A percentile compares a stretch with the other conserved stretches of the same genome.
Conservation (phyloP, 2,888 invertebrate species). For the Gryllus longicercus region DNA sequence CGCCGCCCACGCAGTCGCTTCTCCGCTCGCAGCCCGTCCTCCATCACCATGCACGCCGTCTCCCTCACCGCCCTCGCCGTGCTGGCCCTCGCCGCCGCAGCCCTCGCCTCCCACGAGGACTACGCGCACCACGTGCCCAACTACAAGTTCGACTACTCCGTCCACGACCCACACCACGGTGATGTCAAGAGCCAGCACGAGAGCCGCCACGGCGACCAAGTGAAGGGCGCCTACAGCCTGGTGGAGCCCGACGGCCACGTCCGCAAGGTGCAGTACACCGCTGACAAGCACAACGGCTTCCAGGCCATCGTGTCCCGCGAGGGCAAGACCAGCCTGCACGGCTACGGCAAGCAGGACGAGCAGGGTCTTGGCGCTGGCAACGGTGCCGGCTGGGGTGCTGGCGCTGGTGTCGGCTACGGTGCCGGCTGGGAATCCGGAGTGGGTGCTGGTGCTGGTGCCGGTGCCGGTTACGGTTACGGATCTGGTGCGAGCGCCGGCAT, state of each 20-base stretch:
- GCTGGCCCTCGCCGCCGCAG: neutral
- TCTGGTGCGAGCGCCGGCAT: neutral
- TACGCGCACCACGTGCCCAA: too few species aligned
- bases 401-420: neutral
- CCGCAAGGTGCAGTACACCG: neutral
- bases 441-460: neutral
- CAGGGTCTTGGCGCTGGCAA: constrained; percentile 6
- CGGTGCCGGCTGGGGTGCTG: constrained; percentile 17
- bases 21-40: neutral
- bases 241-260: neutral
- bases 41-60: neutral
- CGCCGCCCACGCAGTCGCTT: neutral
- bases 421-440: neutral
- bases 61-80: too few species aligned
- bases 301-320: neutral
- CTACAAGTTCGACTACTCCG: neutral
- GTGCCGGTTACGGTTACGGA: neutral
- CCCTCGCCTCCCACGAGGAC: neutral
- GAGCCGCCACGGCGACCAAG: neutral
- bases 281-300: neutral
- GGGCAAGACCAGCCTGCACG: neutral
- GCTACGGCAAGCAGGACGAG: neutral
- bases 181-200: constrained; percentile 17
- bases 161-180: neutral
- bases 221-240: constrained; percentile 6